Evolutionary conservation across 2,888 invertebrate genomes (phyloP).

Genomic region (Eupithecia centaureata): DNA sequence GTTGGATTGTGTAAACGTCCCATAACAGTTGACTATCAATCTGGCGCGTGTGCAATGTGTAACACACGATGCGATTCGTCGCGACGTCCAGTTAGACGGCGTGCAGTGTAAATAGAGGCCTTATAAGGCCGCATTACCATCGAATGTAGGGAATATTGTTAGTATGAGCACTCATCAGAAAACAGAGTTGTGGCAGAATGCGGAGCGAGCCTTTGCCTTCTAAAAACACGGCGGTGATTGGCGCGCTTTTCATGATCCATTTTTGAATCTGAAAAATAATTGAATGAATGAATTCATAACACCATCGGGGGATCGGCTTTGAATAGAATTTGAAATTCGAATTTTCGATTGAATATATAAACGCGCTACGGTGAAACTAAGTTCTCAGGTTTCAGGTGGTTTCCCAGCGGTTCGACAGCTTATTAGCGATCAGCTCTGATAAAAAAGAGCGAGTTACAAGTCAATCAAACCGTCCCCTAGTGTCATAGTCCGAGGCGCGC

Average conservation of each 20-base stretch:
- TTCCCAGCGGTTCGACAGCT: conserved; percentile 17
- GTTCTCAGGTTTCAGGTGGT: not conserved
- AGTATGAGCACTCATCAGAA: conserved; percentile 56
- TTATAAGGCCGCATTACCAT: conserved; percentile 41
- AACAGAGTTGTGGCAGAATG: conserved; percentile 48
- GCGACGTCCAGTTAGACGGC: conserved; percentile 34
- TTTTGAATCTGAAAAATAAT: conserved; percentile 11
- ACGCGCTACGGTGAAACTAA: not conserved
- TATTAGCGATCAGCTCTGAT: conserved; percentile 30
- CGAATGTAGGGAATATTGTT: conserved; percentile 53
- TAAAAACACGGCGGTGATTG: conserved; percentile 6
- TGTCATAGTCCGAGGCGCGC: conserved; percentile 66
- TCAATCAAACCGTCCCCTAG: conserved; percentile 67
- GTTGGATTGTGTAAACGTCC: conserved; percentile 14
- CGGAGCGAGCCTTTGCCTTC: conserved; percentile 6
- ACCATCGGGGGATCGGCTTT: not conserved
- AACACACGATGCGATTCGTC: conserved; percentile 26
- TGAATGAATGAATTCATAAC: conserved; percentile 9
- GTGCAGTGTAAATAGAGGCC: conserved; percentile 39
- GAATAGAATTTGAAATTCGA: conserved; percentile 5
- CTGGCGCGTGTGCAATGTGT: conserved; percentile 18
- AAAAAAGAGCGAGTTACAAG: conserved; percentile 60
- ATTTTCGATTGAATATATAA: not conserved
- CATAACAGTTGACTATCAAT: conserved; percentile 24
- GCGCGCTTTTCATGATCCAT: conserved; percentile 5